Percentiles rank a stretch among this genome's conserved stretches.
These are phyloP conservation scores for Byasa hedistus DNA, from an alignment of 2,888 invertebrate species.

Conservation along the genomic window DNA sequence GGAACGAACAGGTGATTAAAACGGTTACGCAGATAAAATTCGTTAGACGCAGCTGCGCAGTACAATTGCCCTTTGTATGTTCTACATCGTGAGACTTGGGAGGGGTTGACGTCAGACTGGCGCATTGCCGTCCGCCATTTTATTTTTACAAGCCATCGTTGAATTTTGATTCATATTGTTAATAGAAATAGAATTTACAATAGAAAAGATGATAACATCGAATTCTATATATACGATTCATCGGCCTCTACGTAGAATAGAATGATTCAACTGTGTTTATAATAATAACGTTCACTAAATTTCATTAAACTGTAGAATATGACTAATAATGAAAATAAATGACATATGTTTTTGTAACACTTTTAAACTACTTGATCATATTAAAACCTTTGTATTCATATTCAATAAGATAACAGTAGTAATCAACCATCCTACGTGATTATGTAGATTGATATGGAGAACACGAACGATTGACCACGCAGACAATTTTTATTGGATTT, in stretches of 20 bases:
- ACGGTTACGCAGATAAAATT: not conserved
- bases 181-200: not conserved
- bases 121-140: slow-evolving; percentile 23
- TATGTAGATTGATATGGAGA: no score
- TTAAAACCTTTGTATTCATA: no score
- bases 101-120: slow-evolving; percentile 25
- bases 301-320: no score
- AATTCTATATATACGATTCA: slow-evolving; percentile 1
- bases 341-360: no score
- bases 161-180: not conserved
- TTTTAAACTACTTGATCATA: no score
- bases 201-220: not conserved
- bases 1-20: no score
- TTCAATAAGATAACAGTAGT: no score
- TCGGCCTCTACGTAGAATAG: not conserved
- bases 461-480: no score
- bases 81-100: slow-evolving; percentile 15
- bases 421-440: no score
- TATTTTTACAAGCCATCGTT: slow-evolving; percentile 9
- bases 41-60: slow-evolving; percentile 13
- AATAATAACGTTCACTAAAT: no score
- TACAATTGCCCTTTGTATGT: slow-evolving; percentile 1
- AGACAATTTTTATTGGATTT: no score
- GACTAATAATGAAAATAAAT: no score
- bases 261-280: not conserved